Evolutionary conservation across 2,888 invertebrate species (phyloP).

Genomic region (Chymomyza procnemis): DNA sequence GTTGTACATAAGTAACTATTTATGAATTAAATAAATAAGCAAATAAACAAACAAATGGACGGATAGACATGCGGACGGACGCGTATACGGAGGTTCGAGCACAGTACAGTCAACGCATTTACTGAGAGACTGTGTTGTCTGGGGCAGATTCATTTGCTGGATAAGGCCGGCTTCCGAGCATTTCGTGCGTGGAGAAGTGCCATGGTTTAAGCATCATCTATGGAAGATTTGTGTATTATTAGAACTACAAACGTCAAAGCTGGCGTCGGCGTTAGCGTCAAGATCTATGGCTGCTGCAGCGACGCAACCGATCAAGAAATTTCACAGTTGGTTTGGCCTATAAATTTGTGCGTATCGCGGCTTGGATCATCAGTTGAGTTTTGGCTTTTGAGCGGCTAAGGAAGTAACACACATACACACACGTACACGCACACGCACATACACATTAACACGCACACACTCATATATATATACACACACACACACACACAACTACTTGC

Average conservation of each 20-base stretch:
- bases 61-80: neutral
- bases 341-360: slow-evolving; percentile 70
- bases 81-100: too few species aligned
- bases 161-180: neutral
- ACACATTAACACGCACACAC: neutral
- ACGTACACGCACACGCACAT: slow-evolving; percentile 9
- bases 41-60: slow-evolving; percentile 20
- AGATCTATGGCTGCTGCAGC: neutral
- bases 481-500: neutral
- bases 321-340: slow-evolving; percentile 47
- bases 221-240: slow-evolving; percentile 1
- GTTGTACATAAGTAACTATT: slow-evolving; percentile 62
- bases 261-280: neutral
- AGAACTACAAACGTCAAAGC: neutral
- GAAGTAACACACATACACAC: slow-evolving; percentile 31
- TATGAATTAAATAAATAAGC: slow-evolving; percentile 71
- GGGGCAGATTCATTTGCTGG: neutral
- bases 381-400: slow-evolving; percentile 28
- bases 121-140: neutral
- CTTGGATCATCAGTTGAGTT: slow-evolving; percentile 68
- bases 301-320: slow-evolving; percentile 1
- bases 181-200: slow-evolving; percentile 2
- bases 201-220: neutral
- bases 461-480: neutral
- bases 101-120: neutral